Evolutionary conservation across 2,113 vertebrate genomes (phyloP).

Genomic region (Gobio gobio): DNA sequence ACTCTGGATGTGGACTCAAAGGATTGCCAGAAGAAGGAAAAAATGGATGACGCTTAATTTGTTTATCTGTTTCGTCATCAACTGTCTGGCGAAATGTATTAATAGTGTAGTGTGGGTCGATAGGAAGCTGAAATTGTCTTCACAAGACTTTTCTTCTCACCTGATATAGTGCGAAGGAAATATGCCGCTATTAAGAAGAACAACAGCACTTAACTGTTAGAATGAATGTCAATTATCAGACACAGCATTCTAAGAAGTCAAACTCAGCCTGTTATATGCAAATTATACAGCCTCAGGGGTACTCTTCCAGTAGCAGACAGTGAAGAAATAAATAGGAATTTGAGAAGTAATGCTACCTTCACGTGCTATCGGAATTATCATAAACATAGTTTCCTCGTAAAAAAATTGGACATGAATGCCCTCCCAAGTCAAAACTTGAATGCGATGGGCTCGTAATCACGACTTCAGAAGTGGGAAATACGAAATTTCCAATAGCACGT

Average conservation of each 20-base stretch:
- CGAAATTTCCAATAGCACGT: no score
- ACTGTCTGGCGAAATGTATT: slow-evolving; percentile 48
- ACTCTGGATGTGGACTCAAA: slow-evolving; percentile 17
- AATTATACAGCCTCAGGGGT: background rate
- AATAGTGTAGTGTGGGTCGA: slow-evolving; percentile 34
- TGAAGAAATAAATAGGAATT: background rate
- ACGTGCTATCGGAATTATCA: no score
- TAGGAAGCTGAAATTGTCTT: background rate
- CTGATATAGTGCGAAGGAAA: background rate
- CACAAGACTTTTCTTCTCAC: background rate
- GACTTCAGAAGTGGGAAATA: no score
- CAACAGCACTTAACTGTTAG: background rate
- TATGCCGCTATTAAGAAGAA: background rate
- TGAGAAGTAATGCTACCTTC: background rate
- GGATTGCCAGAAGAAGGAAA: slow-evolving; percentile 42
- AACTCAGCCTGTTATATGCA: background rate
- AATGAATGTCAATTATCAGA: background rate
- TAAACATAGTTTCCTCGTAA: no score
- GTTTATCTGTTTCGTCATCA: slow-evolving; percentile 39
- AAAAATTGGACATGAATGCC: no score
- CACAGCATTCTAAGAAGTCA: background rate
- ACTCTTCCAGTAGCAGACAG: background rate
- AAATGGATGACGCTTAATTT: slow-evolving; percentile 43
- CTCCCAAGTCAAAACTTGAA: no score
- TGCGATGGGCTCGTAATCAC: no score